Evolutionary conservation across 2,113 vertebrate species (phyloP).

Genomic region (human (Homo sapiens)): DNA sequence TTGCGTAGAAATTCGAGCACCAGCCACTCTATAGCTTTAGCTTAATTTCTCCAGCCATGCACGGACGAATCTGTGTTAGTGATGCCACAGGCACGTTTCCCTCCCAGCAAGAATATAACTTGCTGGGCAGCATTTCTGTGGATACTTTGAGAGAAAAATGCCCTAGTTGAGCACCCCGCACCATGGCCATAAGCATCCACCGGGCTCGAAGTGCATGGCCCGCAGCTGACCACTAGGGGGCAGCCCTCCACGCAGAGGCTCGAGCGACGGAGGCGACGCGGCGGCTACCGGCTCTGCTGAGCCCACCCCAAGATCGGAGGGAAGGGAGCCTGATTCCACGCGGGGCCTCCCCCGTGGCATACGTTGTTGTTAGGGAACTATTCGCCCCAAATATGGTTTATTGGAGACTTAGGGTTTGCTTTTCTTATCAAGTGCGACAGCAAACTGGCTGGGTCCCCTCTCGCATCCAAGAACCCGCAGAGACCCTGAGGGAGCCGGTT

Average conservation of each 20-base stretch:
- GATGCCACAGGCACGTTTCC: not conserved
- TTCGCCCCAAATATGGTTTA: not conserved
- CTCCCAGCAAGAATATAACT: not conserved
- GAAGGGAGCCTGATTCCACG: not conserved
- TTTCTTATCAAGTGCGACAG: not conserved
- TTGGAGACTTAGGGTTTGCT: not conserved
- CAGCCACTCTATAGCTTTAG: not conserved
- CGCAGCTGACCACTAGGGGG: not conserved
- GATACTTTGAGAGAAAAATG: not conserved
- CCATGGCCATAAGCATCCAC: not conserved
- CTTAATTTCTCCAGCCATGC: not conserved
- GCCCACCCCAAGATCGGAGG: rapidly evolving
- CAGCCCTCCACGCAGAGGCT: not conserved
- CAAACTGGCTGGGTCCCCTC: not conserved
- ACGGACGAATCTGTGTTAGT: not conserved
- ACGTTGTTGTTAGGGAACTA: rapidly evolving
- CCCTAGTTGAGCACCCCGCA: not conserved
- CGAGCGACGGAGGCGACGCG: rapidly evolving
- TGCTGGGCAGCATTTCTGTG: not conserved
- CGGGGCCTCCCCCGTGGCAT: rapidly evolving
- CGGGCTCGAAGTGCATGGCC: not conserved
- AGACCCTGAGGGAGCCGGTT: no score
- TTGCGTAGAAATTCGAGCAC: not conserved
- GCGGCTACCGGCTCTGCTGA: rapidly evolving
- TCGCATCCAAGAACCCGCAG: rapidly evolving